Conservation (phyloP, 2,113 vertebrate species). For the Buteo buteo region DNA sequence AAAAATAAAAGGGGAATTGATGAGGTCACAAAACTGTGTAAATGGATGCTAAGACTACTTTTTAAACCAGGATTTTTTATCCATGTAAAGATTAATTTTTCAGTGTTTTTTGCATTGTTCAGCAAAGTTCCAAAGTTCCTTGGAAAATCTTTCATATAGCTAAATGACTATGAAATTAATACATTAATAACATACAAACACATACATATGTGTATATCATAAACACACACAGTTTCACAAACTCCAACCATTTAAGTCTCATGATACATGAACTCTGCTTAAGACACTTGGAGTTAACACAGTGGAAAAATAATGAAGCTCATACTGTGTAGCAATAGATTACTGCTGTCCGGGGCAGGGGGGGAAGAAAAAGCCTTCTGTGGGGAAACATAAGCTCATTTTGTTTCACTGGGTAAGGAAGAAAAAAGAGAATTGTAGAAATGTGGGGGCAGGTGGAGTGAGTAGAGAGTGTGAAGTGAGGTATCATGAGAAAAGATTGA, state of each 20-base stretch:
- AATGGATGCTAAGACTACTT: background rate
- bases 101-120: background rate
- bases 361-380: background rate
- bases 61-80: background rate
- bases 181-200: background rate
- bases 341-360: background rate
- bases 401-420: background rate
- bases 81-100: background rate
- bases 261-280: background rate
- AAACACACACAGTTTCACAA: background rate
- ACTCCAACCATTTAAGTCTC: slow-evolving; percentile 22
- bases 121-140: slow-evolving; percentile 6
- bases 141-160: slow-evolving; percentile 4
- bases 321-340: slow-evolving; percentile 24
- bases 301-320: slow-evolving; percentile 57
- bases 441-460: background rate
- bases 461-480: background rate
- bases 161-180: slow-evolving; percentile 38
- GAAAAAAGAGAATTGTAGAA: background rate
- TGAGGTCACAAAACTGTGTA: background rate
- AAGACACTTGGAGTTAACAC: slow-evolving; percentile 29
- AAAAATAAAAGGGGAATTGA: background rate
- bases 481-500: background rate
- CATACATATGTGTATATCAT: background rate
- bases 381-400: background rate